Percentiles rank a stretch among this genome's conserved stretches.
These are phyloP conservation scores for Osmoderma eremita DNA, from an alignment of 2,888 invertebrate genomes.

Conservation along the genomic window DNA sequence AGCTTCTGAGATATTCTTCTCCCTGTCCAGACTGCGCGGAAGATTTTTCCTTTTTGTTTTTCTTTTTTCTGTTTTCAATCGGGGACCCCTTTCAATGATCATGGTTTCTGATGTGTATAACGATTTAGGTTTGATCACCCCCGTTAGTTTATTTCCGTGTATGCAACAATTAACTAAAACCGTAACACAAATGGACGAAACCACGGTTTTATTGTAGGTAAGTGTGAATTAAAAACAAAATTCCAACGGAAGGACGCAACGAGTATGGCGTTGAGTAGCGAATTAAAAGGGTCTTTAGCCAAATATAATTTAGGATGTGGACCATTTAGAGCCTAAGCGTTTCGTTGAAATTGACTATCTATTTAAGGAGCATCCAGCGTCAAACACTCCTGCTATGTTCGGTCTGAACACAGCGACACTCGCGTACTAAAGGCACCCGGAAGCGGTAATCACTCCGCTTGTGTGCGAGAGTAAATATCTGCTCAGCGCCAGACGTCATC, in stretches of 20 bases:
- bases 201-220: no score
- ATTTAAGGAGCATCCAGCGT: slow-evolving; percentile 8
- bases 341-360: slow-evolving; percentile 30
- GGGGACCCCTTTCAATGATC: no score
- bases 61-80: no score
- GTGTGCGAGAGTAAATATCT: slow-evolving; percentile 26
- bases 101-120: no score
- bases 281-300: slow-evolving; percentile 5
- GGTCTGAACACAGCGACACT: slow-evolving; percentile 23
- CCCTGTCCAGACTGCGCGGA: no score
- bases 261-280: slow-evolving; percentile 5
- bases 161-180: no score
- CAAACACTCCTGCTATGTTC: slow-evolving; percentile 10
- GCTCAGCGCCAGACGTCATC: slow-evolving; percentile 25
- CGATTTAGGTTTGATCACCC: no score
- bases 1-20: no score
- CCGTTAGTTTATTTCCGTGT: no score
- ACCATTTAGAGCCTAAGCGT: slow-evolving; percentile 6
- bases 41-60: no score
- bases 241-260: not conserved
- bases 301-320: slow-evolving; percentile 19
- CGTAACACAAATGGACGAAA: no score
- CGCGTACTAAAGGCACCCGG: slow-evolving; percentile 31
- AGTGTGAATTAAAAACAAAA: no score
- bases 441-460: slow-evolving; percentile 34